phyloP scores from a whole-genome alignment of 2,888 invertebrate genomes.

The Falcaria lacertinaria region DNA sequence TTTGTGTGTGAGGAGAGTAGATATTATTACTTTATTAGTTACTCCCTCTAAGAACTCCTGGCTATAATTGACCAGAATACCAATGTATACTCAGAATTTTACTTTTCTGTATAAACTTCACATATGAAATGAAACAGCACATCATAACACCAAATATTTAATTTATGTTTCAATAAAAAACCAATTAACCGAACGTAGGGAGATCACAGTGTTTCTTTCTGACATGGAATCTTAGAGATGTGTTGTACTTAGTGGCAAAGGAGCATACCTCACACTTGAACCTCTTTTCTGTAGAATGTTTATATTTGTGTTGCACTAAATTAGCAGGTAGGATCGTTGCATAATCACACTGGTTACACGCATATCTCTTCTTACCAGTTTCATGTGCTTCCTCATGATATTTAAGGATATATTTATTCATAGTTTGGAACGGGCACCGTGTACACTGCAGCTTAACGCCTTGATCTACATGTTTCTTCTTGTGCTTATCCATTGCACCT shows the following conservation, averaged over 20 bases:
- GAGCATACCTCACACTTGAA: conserved; percentile 72
- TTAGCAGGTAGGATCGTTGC: conserved; percentile 66
- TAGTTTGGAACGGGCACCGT: conserved; percentile 64
- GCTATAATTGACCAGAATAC: no score
- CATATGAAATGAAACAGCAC: conserved; percentile 20
- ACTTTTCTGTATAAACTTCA: neutral
- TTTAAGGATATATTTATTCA: conserved; percentile 67
- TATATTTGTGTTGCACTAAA: conserved; percentile 68
- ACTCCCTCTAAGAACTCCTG: no score
- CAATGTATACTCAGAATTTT: no score
- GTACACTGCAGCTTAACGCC: conserved; percentile 64
- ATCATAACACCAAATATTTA: conserved; percentile 48
- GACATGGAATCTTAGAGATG: conserved; percentile 68
- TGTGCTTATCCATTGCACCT: conserved; percentile 64
- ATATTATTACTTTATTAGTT: no score
- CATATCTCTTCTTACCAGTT: conserved; percentile 61
- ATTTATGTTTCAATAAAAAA: conserved; percentile 29
- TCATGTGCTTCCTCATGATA: conserved; percentile 68
- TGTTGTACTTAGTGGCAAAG: conserved; percentile 70
- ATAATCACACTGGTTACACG: conserved; percentile 67
- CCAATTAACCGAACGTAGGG: conserved; percentile 51
- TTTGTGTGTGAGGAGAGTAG: no score
- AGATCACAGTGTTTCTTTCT: conserved; percentile 75
- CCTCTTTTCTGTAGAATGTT: conserved; percentile 64
- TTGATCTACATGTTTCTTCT: conserved; percentile 48